Evolutionary conservation across 2,888 invertebrate species (phyloP).

Genomic region (Pristionchus japonicus): DNA sequence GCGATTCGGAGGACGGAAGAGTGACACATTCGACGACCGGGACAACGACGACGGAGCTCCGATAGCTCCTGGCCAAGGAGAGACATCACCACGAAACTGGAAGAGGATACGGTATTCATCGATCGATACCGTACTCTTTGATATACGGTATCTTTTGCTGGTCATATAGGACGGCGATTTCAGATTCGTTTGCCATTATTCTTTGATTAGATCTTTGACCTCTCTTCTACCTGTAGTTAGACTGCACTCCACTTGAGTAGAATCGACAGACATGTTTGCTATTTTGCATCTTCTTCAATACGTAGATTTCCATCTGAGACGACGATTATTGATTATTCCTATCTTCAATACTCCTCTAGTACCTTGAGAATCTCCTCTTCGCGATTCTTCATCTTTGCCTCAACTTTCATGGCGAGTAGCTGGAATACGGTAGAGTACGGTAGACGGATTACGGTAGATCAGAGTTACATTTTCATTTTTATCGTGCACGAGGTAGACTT

Average conservation of each 20-base stretch:
- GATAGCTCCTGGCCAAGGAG: slow-evolving; percentile 67
- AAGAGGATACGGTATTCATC: no score
- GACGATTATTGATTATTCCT: background rate
- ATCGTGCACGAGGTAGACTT: slow-evolving; percentile 29
- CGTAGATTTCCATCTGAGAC: slow-evolving; percentile 61
- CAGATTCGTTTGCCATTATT: no score
- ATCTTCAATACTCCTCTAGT: background rate
- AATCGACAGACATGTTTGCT: no score
- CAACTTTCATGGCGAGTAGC: slow-evolving; percentile 45
- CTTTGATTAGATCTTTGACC: no score
- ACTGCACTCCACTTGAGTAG: no score
- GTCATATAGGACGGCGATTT: no score
- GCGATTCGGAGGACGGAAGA: slow-evolving; percentile 57
- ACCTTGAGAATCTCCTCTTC: slow-evolving; percentile 48
- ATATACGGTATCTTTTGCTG: no score
- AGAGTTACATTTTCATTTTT: background rate
- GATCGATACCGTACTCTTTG: no score
- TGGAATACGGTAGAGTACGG: background rate
- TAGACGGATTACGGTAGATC: background rate
- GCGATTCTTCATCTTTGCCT: slow-evolving; percentile 38
- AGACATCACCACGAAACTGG: no score
- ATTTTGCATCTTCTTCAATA: no score
- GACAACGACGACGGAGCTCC: no score
- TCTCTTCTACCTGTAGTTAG: slow-evolving; percentile 39
- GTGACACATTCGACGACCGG: slow-evolving; percentile 57